Percentiles rank a stretch among this genome's conserved stretches.
Conservation (phyloP, 1,140 invertebrate species). For the Ruditapes philippinarum region DNA sequence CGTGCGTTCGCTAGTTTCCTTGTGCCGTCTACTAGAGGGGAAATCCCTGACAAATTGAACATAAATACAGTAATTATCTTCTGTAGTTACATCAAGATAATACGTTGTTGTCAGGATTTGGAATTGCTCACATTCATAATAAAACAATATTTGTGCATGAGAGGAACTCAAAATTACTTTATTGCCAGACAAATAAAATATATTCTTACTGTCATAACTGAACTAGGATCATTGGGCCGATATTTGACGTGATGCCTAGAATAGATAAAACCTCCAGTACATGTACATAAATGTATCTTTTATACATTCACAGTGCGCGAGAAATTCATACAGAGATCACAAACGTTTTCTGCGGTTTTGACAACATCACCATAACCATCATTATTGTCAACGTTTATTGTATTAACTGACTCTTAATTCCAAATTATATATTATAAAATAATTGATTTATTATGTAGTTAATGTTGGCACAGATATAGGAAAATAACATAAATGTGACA, state of each 20-base stretch:
- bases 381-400: too few relatives aligned
- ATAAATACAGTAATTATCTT: slow-evolving; percentile 53
- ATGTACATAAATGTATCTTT: too few relatives aligned
- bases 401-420: too few relatives aligned
- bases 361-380: too few relatives aligned
- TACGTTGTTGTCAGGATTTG: slow-evolving; percentile 21
- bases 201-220: slow-evolving; percentile 31
- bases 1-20: slow-evolving; percentile 7
- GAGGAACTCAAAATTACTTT: slow-evolving; percentile 41
- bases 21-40: neutral
- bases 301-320: too few relatives aligned
- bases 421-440: too few relatives aligned
- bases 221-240: neutral
- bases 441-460: too few relatives aligned
- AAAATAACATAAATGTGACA: too few relatives aligned
- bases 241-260: neutral
- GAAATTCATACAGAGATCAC: too few relatives aligned
- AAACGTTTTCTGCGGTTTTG: too few relatives aligned
- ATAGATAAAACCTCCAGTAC: too few relatives aligned
- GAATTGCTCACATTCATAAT: slow-evolving; percentile 42
- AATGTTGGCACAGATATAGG: too few relatives aligned
- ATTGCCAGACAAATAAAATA: slow-evolving; percentile 53
- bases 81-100: slow-evolving; percentile 57
- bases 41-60: slow-evolving; percentile 51
- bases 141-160: slow-evolving; percentile 54